Evolutionary conservation across 2,113 vertebrate genomes (phyloP).

Genomic region (Festucalex cinctus): DNA sequence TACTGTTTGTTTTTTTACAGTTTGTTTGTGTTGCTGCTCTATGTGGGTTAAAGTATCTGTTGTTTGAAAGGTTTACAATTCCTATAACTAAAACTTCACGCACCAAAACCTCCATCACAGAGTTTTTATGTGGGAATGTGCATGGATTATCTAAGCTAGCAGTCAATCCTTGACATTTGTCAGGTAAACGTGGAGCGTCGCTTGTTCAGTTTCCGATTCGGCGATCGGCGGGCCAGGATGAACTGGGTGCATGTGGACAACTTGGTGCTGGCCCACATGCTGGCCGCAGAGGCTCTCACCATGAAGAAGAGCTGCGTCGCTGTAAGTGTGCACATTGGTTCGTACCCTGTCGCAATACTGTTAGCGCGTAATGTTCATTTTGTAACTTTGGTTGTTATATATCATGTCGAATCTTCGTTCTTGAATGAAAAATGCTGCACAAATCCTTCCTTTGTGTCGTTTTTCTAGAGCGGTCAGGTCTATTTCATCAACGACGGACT

Average conservation of each 20-base stretch:
- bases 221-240: slow-evolving; percentile 77
- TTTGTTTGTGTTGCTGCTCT: not conserved
- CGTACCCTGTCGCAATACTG: not conserved
- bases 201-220: slow-evolving; percentile 83
- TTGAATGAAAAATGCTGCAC: not conserved
- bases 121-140: not conserved
- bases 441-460: not conserved
- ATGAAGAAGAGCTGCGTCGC: slow-evolving; percentile 74
- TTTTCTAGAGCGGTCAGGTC: slow-evolving; percentile 83
- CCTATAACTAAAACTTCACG: not conserved
- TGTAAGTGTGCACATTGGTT: slow-evolving; percentile 69
- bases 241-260: slow-evolving; percentile 93
- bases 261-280: slow-evolving; percentile 80
- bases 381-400: not conserved
- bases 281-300: slow-evolving; percentile 83
- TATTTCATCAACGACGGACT: slow-evolving; percentile 93
- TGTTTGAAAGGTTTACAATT: not conserved
- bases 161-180: not conserved
- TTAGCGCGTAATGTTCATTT: not conserved
- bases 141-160: not conserved
- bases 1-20: not conserved
- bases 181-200: slow-evolving; percentile 82
- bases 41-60: too few relatives aligned
- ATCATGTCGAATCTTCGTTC: not conserved
- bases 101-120: not conserved